Evolutionary conservation across 2,888 invertebrate genomes (phyloP).

Genomic region (Nipponacmea schrenckii): DNA sequence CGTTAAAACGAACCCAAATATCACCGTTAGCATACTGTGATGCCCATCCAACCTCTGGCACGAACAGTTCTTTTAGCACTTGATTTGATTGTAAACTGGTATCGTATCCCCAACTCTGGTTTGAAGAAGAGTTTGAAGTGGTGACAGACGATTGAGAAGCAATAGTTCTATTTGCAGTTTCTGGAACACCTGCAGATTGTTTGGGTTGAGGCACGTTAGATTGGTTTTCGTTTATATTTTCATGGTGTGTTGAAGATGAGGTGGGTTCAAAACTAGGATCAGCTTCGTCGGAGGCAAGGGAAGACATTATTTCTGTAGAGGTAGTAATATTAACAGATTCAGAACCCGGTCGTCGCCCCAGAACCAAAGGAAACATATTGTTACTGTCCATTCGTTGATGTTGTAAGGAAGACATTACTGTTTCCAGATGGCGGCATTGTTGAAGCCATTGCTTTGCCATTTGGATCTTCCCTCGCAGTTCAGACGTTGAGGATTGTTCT

Average conservation of each 20-base stretch:
- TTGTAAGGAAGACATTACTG: slow-evolving; percentile 75
- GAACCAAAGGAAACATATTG: slow-evolving; percentile 83
- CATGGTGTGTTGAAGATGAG: not conserved
- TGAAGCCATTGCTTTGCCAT: slow-evolving; percentile 72
- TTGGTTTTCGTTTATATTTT: slow-evolving; percentile 29
- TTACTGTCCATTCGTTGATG: slow-evolving; percentile 52
- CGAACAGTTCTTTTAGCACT: slow-evolving; percentile 56
- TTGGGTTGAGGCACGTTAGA: not conserved
- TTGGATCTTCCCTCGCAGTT: not conserved
- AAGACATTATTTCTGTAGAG: not conserved
- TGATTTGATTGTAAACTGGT: slow-evolving; percentile 37
- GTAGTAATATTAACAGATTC: not conserved
- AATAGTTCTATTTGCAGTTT: slow-evolving; percentile 35
- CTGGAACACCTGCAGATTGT: slow-evolving; percentile 25
- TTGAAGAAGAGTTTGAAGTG: slow-evolving; percentile 33
- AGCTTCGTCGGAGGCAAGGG: not conserved
- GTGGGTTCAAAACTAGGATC: not conserved
- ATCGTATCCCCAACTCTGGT: slow-evolving; percentile 33
- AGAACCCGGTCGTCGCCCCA: slow-evolving; percentile 72
- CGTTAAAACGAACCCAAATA: slow-evolving; percentile 71
- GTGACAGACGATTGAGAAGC: slow-evolving; percentile 34
- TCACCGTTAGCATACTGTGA: slow-evolving; percentile 70
- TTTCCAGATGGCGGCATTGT: slow-evolving; percentile 80
- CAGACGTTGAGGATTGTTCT: not conserved
- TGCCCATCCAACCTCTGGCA: slow-evolving; percentile 70